Evolutionary conservation across 2,888 invertebrate species (phyloP).

Genomic region (Cryptosula pallasiana): DNA sequence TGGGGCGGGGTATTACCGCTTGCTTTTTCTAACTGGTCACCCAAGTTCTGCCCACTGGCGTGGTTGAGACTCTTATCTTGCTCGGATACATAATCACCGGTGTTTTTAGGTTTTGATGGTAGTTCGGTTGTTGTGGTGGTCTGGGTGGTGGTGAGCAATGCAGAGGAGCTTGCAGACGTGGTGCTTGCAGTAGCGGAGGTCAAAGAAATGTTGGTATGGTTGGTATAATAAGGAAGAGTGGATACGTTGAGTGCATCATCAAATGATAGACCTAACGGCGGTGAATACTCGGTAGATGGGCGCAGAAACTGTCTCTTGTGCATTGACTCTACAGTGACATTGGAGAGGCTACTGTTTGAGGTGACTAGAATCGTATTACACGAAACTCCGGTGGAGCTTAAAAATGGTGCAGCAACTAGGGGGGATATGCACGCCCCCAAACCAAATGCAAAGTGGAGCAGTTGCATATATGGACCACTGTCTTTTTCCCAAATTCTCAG

Average conservation of each 20-base stretch:
- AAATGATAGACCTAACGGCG: too few relatives aligned
- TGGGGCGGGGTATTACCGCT: too few relatives aligned
- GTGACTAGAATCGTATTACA: not conserved
- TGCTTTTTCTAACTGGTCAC: too few relatives aligned
- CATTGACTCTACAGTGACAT: not conserved
- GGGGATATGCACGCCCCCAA: constrained; percentile 56
- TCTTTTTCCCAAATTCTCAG: constrained; percentile 47
- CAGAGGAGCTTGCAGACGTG: not conserved
- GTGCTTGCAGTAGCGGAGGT: not conserved
- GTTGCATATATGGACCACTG: constrained; percentile 55
- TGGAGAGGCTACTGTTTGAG: not conserved
- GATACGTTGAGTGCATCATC: too few relatives aligned
- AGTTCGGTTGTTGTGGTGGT: not conserved
- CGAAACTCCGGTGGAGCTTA: constrained; percentile 27
- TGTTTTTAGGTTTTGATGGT: not conserved
- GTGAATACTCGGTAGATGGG: too few relatives aligned
- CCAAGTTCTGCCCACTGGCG: too few relatives aligned
- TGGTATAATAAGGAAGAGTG: too few relatives aligned
- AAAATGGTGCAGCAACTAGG: constrained; percentile 53
- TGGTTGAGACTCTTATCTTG: not conserved
- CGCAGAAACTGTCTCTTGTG: not conserved
- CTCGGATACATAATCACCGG: not conserved
- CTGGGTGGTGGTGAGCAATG: not conserved
- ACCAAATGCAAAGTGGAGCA: constrained; percentile 55
- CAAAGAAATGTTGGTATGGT: not conserved